Evolutionary conservation across 2,888 invertebrate genomes (phyloP), one percentile per base, ranked within the genome.

Genomic region (Caradrina kadenii): DNA sequence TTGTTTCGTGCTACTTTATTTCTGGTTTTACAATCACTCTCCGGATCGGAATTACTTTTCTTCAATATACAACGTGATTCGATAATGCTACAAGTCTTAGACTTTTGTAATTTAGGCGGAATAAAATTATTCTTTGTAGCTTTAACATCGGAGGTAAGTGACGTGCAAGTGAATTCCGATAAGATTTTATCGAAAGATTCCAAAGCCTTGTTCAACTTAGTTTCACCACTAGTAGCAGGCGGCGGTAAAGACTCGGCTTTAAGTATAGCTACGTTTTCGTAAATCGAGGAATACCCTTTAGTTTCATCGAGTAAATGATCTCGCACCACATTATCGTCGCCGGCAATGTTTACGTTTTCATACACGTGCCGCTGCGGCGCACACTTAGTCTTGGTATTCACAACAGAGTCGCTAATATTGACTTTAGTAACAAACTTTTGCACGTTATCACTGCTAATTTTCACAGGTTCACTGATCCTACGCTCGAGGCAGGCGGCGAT

Each of bases 81-180:
- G 64, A 97, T 97, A 71, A 97, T 97, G 86, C 97, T 97, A 89
- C 97, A 97, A 81, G 97, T 97, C 88, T 97, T 97, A 0, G 97
- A 97, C 89, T 97, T 97, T 84, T 97, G 96, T 81, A 97, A 90
- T 90, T 96, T 97, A 56, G 97, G 96, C 61, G 96, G 95, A 82
- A 92, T 88, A 75, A 94, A 96, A 81, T 77, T 82, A 65, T 64
- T 84, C 61, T 90, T 92, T 73, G 73, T 85, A 45, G 76, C 79
- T 76, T 89, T 91, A 21, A 89, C 82, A 74, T 90, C 90, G 7
- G 90, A 81, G 56, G 89, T 88, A 45, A 91, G 84, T 26, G 92
- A 91, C 6, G 90, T 82, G 77, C 91, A 90, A 13, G 94, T 92
- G 86, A 96, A 96, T 78, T 96, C 96, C 4, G 91, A 93, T 52